Evolutionary conservation across 2,113 vertebrate species (phyloP), one percentile per base, ranked within the genome.

Genomic region (Cyprinodon tularosa): DNA sequence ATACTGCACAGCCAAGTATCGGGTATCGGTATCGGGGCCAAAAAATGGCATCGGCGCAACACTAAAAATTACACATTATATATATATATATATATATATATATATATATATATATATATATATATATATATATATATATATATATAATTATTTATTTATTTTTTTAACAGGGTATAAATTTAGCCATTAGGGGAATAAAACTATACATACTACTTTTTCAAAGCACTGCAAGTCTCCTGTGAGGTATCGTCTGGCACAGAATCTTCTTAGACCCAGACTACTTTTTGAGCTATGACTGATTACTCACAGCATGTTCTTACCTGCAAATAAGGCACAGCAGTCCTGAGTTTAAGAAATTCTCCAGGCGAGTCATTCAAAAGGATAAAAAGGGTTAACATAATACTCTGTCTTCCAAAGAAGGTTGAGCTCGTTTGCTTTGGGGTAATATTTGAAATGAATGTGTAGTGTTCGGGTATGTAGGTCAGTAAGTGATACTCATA

Each of bases 391-490:
- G 66, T 60, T 76, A 70, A 84, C 82, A 78, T 69, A 78, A 80
- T 78, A 71, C 76, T 76, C n/a, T 76, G n/a, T 37, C 57, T 70
- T 72, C 63, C 66, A 74, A 77, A 80, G 44, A 67, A 11, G 10
- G 57, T 78, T 22, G 60, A 70, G n/a, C 69, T n/a, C 20, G 36
- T 61, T 82, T 78, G 17, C 57, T 71, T 38, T 29, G 8, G 15
- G 62, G 48, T 20, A 37, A 68, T 59, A 0, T 71, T 39, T 62
- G 48, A 59, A 48, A 74, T 2, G 3, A 53, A 72, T 71, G 59
- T 71, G 8, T 62, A 79, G 75, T 80, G 76, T 76, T 68, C 53
- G 71, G 78, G 65, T 72, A 84, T 71, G 68, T 88, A 76, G 77
- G 82, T 87, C 77, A 78, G 64, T 62, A 42, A 68, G 61, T 83